Evolutionary conservation across 2,888 invertebrate genomes (phyloP), one percentile per base, ranked within the genome.

Genomic region (Temnothorax unifasciatus): DNA sequence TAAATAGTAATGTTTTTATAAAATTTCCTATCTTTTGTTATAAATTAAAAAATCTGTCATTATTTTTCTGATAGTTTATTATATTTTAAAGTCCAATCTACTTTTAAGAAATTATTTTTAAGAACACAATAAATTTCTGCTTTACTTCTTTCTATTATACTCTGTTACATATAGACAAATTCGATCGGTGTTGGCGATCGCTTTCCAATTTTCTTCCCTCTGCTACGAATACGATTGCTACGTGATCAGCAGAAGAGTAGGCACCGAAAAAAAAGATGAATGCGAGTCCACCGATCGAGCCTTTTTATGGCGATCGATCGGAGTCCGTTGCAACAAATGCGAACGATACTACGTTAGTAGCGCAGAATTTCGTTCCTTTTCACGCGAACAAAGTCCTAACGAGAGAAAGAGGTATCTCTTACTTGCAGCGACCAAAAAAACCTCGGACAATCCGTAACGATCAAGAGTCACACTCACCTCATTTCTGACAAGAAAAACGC

Each of bases 331-430:
- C 87, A 82, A 86, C 83, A 73, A 57, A 59, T 75, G 79, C 83
- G 76, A 63, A 84, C 88, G 81, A 88, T 89, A 85, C 89, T 83
- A 85, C 86, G 85, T 88, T 88, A 84, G 44, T 61, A 52, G 50
- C 15, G 77, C 52, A 79, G 79, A 87, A 82, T 89, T 86, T 84
- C 76, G 47, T 81, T 63, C 57, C 83, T 81, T 84, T 79, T 79
- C 54, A 44, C 69, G 54, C 54, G 68, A 57, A 64, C 57, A 29
- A 25, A 61, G 21, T 4, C 29, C 21, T 15, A 21, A 47, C 63
- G 54, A 75, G 74, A 21, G 59, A 77, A 64, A 75, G 69, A 82
- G 41, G 74, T 29, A 61, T 13, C 50, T 50, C 29, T 34, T 29
- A 15, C 44, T 75, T 76, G 63, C 82, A 29, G 41, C 41, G 69